Percentiles rank a stretch among this genome's conserved stretches.
Conservation (phyloP, 2,888 invertebrate species). For the Agrochola circellaris region DNA sequence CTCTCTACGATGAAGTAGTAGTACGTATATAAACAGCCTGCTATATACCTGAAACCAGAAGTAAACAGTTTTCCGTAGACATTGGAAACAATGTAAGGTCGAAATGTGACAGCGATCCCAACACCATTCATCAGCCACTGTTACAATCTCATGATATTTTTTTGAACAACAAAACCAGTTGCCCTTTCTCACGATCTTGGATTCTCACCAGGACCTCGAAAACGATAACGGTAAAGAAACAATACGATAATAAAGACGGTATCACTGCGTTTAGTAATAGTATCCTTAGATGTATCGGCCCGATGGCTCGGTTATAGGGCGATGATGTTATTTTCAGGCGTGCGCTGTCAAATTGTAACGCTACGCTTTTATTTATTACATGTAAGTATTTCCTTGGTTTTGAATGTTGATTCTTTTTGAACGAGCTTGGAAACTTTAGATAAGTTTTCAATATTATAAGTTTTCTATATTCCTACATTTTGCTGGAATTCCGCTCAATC, state of each 20-base stretch:
- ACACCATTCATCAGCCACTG: not conserved
- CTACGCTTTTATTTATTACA: constrained; percentile 55
- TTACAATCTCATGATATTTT: constrained; percentile 27
- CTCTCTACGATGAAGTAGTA: not conserved
- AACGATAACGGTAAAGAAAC: constrained; percentile 42
- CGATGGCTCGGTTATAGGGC: constrained; percentile 56
- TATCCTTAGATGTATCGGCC: constrained; percentile 45
- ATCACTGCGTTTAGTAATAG: constrained; percentile 47
- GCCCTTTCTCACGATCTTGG: constrained; percentile 36
- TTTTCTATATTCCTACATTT: not conserved
- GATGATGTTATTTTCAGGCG: constrained; percentile 59
- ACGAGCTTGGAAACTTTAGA: not conserved
- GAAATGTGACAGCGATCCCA: not conserved
- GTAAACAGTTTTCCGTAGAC: not conserved
- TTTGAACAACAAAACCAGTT: constrained; percentile 4
- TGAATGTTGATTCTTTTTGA: not conserved
- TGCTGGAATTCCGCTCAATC: not conserved
- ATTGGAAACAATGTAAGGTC: constrained; percentile 22
- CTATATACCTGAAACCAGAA: constrained; percentile 6
- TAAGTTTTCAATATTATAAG: not conserved
- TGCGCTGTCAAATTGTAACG: constrained; percentile 57
- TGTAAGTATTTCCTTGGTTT: constrained; percentile 25
- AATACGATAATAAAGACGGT: constrained; percentile 45
- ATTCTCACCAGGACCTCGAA: constrained; percentile 5
- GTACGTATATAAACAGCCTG: not conserved